Evolutionary conservation across 2,888 invertebrate species (phyloP).

Genomic region (Cyclophora albipunctata): DNA sequence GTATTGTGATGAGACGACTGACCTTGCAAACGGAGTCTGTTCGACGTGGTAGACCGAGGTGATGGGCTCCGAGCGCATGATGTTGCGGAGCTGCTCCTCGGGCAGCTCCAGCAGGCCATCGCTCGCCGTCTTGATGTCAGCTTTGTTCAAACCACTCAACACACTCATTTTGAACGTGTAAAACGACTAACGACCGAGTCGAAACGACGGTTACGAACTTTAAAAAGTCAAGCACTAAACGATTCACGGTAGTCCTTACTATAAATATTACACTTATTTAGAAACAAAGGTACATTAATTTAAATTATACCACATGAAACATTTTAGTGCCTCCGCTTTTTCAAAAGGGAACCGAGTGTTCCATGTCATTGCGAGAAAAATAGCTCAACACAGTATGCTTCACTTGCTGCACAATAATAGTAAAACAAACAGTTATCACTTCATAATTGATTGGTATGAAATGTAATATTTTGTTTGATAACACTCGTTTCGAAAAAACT

Average conservation of each 20-base stretch:
- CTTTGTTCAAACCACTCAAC: slow-evolving; percentile 71
- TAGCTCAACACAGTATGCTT: slow-evolving; percentile 62
- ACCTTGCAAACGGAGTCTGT: slow-evolving; percentile 91
- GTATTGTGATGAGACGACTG: slow-evolving; percentile 33
- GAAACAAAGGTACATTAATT: slow-evolving; percentile 58
- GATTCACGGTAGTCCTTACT: slow-evolving; percentile 68
- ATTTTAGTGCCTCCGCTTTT: slow-evolving; percentile 73
- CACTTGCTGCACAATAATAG: slow-evolving; percentile 61
- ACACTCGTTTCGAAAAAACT: slow-evolving; percentile 71
- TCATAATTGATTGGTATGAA: slow-evolving; percentile 60
- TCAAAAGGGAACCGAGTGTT: slow-evolving; percentile 71
- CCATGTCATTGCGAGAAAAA: slow-evolving; percentile 75
- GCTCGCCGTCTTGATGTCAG: slow-evolving; percentile 76
- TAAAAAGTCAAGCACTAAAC: slow-evolving; percentile 60
- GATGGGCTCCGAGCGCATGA: slow-evolving; percentile 84
- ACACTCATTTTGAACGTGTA: slow-evolving; percentile 73
- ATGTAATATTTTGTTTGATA: slow-evolving; percentile 69
- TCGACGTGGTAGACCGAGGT: slow-evolving; percentile 86
- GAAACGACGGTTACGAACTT: slow-evolving; percentile 47
- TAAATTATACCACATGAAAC: slow-evolving; percentile 59
- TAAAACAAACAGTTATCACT: slow-evolving; percentile 69
- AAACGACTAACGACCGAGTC: slow-evolving; percentile 62
- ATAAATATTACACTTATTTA: slow-evolving; percentile 67
- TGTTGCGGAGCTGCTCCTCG: slow-evolving; percentile 78
- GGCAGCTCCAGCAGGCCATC: slow-evolving; percentile 84